Conservation (phyloP, 2,888 invertebrate species). For the Ormia ochracea region DNA sequence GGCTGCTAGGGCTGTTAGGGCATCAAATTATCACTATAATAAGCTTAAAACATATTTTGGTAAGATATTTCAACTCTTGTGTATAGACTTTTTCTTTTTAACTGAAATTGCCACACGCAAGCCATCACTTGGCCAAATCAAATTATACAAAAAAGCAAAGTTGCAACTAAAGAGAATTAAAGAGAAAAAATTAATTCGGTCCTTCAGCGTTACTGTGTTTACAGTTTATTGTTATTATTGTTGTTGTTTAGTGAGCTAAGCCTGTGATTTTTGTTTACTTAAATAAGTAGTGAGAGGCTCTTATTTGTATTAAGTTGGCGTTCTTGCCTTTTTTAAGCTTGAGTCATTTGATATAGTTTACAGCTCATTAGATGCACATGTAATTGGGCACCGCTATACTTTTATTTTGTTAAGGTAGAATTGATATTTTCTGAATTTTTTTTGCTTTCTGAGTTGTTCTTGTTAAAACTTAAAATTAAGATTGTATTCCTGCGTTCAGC, state of each 20-base stretch:
- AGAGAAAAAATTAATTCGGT: background rate
- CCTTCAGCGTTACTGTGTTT: slow-evolving; percentile 21
- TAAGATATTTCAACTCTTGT: slow-evolving; percentile 4
- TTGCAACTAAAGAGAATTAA: background rate
- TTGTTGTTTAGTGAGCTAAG: slow-evolving; percentile 55
- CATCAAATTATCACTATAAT: slow-evolving; percentile 63
- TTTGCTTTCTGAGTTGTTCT: background rate
- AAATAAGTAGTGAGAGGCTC: slow-evolving; percentile 51
- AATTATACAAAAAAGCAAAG: slow-evolving; percentile 9
- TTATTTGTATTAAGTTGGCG: slow-evolving; percentile 22
- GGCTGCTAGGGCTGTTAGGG: slow-evolving; percentile 56
- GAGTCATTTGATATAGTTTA: slow-evolving; percentile 78
- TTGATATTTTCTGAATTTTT: slow-evolving; percentile 38
- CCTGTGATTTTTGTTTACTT: slow-evolving; percentile 58
- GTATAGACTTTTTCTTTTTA: slow-evolving; percentile 60
- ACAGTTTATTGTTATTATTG: slow-evolving; percentile 13
- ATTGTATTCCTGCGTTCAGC: background rate
- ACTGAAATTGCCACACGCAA: slow-evolving; percentile 78
- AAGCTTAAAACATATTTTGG: slow-evolving; percentile 44
- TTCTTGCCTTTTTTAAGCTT: slow-evolving; percentile 59
- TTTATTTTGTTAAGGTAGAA: slow-evolving; percentile 36
- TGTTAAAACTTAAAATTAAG: background rate
- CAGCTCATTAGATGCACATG: slow-evolving; percentile 75
- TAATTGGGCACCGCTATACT: slow-evolving; percentile 75
- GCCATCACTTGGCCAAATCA: slow-evolving; percentile 75